Conservation (phyloP, 2,888 invertebrate species). For the Conistra vaccinii region DNA sequence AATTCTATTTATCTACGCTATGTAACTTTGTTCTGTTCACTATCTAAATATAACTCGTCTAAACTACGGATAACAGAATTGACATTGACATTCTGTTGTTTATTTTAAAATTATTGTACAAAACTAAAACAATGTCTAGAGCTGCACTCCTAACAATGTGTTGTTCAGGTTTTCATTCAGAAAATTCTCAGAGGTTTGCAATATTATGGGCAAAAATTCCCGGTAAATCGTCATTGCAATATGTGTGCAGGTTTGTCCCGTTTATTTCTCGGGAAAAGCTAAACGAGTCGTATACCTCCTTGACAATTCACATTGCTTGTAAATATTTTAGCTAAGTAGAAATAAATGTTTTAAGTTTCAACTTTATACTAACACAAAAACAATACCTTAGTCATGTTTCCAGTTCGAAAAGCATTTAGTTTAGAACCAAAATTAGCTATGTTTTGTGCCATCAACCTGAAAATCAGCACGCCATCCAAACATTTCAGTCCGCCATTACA, state of each 20-base stretch:
- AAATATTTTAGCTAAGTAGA: background rate
- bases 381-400: background rate
- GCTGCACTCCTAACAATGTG: background rate
- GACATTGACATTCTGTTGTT: too few relatives aligned
- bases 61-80: background rate
- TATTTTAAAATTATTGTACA: background rate
- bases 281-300: background rate
- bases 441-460: conserved; percentile 30
- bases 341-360: background rate
- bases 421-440: conserved; percentile 22
- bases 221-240: conserved; percentile 1
- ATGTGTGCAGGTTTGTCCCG: background rate
- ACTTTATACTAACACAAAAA: background rate
- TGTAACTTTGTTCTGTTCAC: background rate
- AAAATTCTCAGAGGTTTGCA: background rate
- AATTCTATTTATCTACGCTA: background rate
- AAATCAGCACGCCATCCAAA: conserved; percentile 46
- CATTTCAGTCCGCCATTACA: conserved; percentile 44
- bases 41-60: background rate
- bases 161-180: background rate
- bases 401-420: conserved; percentile 32
- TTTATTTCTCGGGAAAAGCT: background rate
- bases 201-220: background rate
- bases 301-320: background rate
- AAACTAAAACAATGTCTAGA: background rate